Evolutionary conservation across 1,140 invertebrate species (phyloP).

Genomic region (Calephelis nemesis): DNA sequence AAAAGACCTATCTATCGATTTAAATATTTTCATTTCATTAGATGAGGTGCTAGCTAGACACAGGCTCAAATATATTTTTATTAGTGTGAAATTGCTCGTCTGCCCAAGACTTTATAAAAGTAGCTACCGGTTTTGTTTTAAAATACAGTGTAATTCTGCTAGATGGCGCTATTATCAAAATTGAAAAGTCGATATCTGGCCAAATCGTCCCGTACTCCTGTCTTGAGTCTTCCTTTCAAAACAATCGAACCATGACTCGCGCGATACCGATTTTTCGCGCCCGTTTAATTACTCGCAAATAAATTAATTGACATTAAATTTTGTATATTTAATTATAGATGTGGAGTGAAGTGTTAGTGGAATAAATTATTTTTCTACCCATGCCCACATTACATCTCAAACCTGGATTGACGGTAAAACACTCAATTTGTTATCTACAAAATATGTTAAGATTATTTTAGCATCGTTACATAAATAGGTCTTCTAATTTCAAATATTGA

Average conservation of each 20-base stretch:
- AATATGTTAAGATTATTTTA: slow-evolving; percentile 35
- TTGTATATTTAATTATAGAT: slow-evolving; percentile 36
- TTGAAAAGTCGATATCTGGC: slow-evolving; percentile 42
- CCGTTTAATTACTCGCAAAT: slow-evolving; percentile 47
- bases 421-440: slow-evolving; percentile 33
- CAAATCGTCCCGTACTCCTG: slow-evolving; percentile 35
- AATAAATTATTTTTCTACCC: slow-evolving; percentile 42
- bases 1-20: too few relatives aligned
- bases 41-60: too few relatives aligned
- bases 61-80: too few relatives aligned
- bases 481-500: slow-evolving; percentile 9
- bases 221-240: slow-evolving; percentile 67
- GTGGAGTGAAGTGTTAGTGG: slow-evolving; percentile 55
- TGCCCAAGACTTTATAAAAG: too few relatives aligned
- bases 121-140: not conserved
- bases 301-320: slow-evolving; percentile 41
- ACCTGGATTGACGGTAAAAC: slow-evolving; percentile 71
- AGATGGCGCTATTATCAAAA: slow-evolving; percentile 31
- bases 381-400: slow-evolving; percentile 76
- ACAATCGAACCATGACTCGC: slow-evolving; percentile 45
- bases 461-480: slow-evolving; percentile 54
- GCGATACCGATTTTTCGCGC: slow-evolving; percentile 63
- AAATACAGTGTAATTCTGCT: not conserved
- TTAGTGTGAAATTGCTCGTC: too few relatives aligned
- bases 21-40: too few relatives aligned